Percentiles rank a stretch among this genome's conserved stretches.
Conservation (phyloP, 2,888 invertebrate genomes). For the Liodrosophila aerea region DNA sequence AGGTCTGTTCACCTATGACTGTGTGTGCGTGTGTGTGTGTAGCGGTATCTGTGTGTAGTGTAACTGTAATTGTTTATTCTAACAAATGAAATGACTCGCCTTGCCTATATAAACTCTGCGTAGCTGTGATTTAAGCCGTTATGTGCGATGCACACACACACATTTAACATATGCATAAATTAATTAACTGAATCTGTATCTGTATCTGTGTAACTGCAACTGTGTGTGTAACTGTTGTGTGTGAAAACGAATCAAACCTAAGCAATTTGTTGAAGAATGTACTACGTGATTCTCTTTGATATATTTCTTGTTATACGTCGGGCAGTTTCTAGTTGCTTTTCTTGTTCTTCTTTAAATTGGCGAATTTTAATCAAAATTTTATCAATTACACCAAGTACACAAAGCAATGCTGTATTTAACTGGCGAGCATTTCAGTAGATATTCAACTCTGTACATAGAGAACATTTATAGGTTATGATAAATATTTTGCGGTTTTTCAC, state of each 20-base stretch:
- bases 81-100: conserved; percentile 56
- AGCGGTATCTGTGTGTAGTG: conserved; percentile 9
- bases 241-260: not conserved
- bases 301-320: too few species aligned
- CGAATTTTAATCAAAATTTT: conserved; percentile 7
- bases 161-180: conserved; percentile 15
- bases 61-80: conserved; percentile 17
- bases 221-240: too few species aligned
- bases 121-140: conserved; percentile 70
- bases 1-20: conserved; percentile 18
- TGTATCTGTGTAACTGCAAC: too few species aligned
- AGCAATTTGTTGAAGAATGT: too few species aligned
- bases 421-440: conserved; percentile 11
- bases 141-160: conserved; percentile 41
- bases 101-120: conserved; percentile 66
- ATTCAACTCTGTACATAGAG: too few species aligned
- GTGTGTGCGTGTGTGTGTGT: conserved; percentile 4
- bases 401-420: too few species aligned
- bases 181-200: not conserved
- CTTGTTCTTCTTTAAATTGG: not conserved
- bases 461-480: not conserved
- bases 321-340: too few species aligned
- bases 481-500: not conserved
- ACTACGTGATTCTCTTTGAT: too few species aligned
- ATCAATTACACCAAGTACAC: not conserved